Conservation (phyloP, 2,113 vertebrate genomes). For the Odocoileus hemionus region DNA sequence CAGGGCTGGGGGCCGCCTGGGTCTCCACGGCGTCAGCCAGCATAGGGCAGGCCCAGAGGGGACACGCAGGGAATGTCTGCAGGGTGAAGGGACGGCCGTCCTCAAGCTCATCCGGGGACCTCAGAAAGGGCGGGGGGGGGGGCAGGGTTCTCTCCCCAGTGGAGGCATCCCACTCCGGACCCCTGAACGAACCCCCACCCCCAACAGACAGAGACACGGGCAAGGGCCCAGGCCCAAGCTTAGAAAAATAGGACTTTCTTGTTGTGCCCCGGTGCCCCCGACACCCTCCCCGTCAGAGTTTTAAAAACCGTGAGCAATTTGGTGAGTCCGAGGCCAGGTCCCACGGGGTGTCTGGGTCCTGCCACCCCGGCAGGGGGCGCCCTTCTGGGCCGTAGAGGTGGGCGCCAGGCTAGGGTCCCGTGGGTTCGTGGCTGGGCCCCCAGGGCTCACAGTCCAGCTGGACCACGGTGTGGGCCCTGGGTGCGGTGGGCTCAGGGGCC, state of each 20-base stretch:
- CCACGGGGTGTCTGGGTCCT: background rate
- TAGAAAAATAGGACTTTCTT: constrained; percentile 78
- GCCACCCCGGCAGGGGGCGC: background rate
- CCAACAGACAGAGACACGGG: constrained; percentile 64
- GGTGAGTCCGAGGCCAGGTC: constrained; percentile 65
- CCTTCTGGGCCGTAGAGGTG: background rate
- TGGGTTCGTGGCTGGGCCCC: constrained; percentile 63
- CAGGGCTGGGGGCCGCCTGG: background rate
- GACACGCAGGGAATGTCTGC: background rate
- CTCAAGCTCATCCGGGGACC: background rate
- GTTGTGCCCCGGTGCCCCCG: constrained; percentile 66
- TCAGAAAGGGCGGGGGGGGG: background rate
- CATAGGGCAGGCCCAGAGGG: background rate
- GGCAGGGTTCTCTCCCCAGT: background rate
- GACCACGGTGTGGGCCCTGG: constrained; percentile 70
- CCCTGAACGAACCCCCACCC: background rate
- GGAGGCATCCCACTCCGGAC: background rate
- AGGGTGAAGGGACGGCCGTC: background rate
- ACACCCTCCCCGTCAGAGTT: constrained; percentile 69
- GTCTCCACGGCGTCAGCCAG: background rate
- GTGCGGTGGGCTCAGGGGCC: constrained; percentile 76
- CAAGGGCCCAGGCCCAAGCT: constrained; percentile 61
- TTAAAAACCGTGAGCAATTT: constrained; percentile 74
- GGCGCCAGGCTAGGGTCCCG: constrained; percentile 50
- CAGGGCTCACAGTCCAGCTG: constrained; percentile 77